Base-by-base conservation (phyloP, 2,888 invertebrate genomes). In the Eubasilissa splendida region DNA sequence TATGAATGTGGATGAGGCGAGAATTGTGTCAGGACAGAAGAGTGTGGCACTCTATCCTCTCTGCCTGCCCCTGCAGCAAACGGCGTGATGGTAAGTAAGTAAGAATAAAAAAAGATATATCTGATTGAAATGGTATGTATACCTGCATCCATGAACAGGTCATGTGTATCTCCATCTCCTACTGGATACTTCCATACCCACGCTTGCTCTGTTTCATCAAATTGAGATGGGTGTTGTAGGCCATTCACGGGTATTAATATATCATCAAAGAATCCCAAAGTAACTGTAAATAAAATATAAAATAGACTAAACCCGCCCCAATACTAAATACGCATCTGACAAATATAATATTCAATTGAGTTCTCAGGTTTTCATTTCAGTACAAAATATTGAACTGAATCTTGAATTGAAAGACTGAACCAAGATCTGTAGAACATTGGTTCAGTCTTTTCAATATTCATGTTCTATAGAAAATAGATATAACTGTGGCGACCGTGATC, bases 151-250 rank as follows among this genome's bases (percentile, higher is more conserved):
- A 99, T 97, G 86, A 95, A 97, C 56, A 99, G 91, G 87, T 98
- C 96, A 89, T 98, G 98, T 86, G 94, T 95, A 84, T 93, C 93
- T 79, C 92, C 93, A 85, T 95, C 96, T 8, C 93, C 95, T 77
- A 94, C 93, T 50, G 96, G 95, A 87, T 98, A 99, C 86, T 98
- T 96, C 99, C 99, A 99, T 0, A 98, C 95, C 98, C 98, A 99
- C 0, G 96, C 95, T 89, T 98, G 97, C 88, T 95, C 97, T 65
- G 94, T 94, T 88, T 96, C 96, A 88, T 96, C 96, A 88, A 98
- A 99, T 85, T 95, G 93, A 0, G 97, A 97, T 2, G 98, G 98
- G 88, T 97, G 96, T 88, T 98, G 99, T 54, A 99, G 89, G 59
- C 96, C 95, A 86, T 95, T 94, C 0, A 97, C 95, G 53, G 98